Evolutionary conservation across 2,797 vertebrate species (phyloP).

Genomic region (Botia kubotai): DNA sequence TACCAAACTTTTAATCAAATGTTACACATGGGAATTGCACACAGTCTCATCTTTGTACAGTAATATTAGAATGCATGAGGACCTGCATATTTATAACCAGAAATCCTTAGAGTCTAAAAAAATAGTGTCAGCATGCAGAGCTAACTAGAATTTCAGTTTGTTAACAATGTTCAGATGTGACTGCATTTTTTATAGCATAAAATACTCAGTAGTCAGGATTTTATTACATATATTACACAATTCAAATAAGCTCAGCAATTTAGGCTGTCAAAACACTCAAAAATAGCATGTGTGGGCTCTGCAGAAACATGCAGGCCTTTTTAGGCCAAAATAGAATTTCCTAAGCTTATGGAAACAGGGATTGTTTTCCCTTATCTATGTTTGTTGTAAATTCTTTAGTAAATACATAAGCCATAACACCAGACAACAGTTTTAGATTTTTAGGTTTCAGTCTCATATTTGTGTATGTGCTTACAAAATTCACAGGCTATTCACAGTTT

Average conservation of each 20-base stretch:
- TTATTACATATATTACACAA: conserved; percentile 44
- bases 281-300: conserved; percentile 19
- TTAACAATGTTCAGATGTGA: conserved; percentile 47
- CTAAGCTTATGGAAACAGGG: background rate
- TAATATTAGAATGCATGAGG: conserved; percentile 47
- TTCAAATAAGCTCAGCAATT: conserved; percentile 57
- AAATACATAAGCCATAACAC: conserved; percentile 34
- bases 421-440: background rate
- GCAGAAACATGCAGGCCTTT: conserved; percentile 19
- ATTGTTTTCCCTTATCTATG: background rate
- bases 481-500: background rate
- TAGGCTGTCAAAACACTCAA: conserved; percentile 44
- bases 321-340: background rate
- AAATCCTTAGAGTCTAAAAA: conserved; percentile 39
- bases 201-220: conserved; percentile 55
- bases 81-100: conserved; percentile 52
- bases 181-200: conserved; percentile 45
- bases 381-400: background rate
- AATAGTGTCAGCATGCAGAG: conserved; percentile 46
- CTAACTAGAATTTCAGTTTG: conserved; percentile 42
- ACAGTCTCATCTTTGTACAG: conserved; percentile 40
- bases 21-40: conserved; percentile 54
- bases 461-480: background rate
- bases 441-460: background rate
- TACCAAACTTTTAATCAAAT: conserved; percentile 68